Evolutionary conservation across 1,140 invertebrate genomes (phyloP).

Genomic region (Stegodyphus dumicola): DNA sequence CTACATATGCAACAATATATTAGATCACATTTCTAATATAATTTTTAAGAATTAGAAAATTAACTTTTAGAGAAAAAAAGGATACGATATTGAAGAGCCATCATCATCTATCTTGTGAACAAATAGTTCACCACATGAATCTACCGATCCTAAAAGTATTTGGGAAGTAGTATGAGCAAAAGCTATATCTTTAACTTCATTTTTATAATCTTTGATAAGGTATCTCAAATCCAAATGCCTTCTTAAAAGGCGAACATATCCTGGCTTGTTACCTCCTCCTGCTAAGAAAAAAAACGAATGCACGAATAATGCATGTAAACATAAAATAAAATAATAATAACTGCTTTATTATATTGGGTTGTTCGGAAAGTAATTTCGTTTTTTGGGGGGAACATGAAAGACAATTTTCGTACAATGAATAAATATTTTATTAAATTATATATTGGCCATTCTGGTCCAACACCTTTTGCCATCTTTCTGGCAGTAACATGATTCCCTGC

Average conservation of each 20-base stretch:
- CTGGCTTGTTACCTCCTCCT: conserved; percentile 23
- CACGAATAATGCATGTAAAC: not conserved
- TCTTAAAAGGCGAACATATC: conserved; percentile 14
- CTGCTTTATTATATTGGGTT: too few species aligned
- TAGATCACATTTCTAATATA: too few species aligned
- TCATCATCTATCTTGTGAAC: conserved; percentile 81
- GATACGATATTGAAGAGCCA: conserved; percentile 68
- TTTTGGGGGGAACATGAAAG: too few species aligned
- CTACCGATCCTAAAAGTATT: conserved; percentile 85
- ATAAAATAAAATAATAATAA: not conserved
- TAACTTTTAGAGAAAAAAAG: conserved; percentile 62
- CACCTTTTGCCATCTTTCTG: too few species aligned
- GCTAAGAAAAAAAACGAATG: not conserved
- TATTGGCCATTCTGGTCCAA: too few species aligned
- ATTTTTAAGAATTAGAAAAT: too few species aligned
- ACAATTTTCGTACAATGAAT: too few species aligned
- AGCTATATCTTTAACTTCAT: conserved; percentile 86
- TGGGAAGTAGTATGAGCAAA: conserved; percentile 85
- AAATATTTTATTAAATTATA: too few species aligned
- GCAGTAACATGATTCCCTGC: too few species aligned
- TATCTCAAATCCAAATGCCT: conserved; percentile 7
- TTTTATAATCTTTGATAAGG: conserved; percentile 79
- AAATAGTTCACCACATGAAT: conserved; percentile 83
- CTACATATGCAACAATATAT: too few species aligned
- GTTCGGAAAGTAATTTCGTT: too few species aligned